A percentile compares a stretch with the other conserved stretches of the same genome.
These are phyloP conservation scores for Cydia amplana DNA, from an alignment of 1,140 invertebrate species.

Conservation along the genomic window DNA sequence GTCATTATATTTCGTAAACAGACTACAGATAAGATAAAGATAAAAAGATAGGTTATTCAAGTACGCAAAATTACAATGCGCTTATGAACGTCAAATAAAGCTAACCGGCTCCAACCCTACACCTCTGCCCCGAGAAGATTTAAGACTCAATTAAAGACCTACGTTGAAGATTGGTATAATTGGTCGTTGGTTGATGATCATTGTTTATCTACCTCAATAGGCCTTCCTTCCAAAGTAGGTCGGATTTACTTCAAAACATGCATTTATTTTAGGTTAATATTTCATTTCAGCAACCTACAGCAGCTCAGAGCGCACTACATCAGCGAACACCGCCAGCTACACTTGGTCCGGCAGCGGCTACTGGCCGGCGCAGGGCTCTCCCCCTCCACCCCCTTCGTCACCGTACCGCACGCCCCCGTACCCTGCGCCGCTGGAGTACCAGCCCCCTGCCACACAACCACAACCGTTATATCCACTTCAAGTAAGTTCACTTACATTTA, in stretches of 20 bases:
- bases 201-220: no score
- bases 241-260: no score
- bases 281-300: slow-evolving; percentile 65
- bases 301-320: slow-evolving; percentile 65
- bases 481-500: background rate
- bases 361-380: slow-evolving; percentile 66
- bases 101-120: no score
- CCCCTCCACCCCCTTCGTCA: slow-evolving; percentile 61
- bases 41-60: no score
- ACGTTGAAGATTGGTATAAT: slow-evolving; percentile 41
- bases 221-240: no score
- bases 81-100: no score
- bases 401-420: slow-evolving; percentile 68
- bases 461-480: slow-evolving; percentile 9
- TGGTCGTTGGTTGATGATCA: no score
- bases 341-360: slow-evolving; percentile 69
- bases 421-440: slow-evolving; percentile 64
- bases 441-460: slow-evolving; percentile 48
- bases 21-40: no score
- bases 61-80: no score
- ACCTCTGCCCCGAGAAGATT: no score
- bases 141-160: no score
- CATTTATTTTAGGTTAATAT: slow-evolving; percentile 38
- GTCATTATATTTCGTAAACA: slow-evolving; percentile 43
- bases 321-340: slow-evolving; percentile 65